Conservation (phyloP, 2,797 vertebrate genomes). For the Sebastes diaconus region DNA sequence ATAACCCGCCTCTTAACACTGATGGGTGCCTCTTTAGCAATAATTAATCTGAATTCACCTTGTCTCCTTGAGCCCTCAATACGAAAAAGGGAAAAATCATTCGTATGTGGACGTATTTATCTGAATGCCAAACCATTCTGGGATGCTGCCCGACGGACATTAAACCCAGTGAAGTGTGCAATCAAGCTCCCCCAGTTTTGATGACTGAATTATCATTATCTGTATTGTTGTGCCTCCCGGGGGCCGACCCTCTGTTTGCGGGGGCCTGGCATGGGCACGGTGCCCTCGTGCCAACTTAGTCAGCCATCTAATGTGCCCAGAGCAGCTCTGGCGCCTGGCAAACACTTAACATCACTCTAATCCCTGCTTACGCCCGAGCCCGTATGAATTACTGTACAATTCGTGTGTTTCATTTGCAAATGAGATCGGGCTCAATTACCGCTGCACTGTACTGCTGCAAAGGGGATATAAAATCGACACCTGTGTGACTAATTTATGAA, state of each 20-base stretch:
- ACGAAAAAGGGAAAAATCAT: background rate
- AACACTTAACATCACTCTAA: conserved; percentile 70
- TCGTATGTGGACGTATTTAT: conserved; percentile 11
- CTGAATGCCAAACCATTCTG: conserved; percentile 10
- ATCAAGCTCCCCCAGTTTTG: conserved; percentile 34
- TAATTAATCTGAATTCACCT: conserved; percentile 19
- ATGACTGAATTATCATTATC: conserved; percentile 61
- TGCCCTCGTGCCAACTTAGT: conserved; percentile 67
- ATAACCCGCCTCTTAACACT: background rate
- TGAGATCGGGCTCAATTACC: conserved; percentile 32
- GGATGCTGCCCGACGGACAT: conserved; percentile 19
- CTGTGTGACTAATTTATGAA: conserved; percentile 22
- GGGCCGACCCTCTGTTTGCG: conserved; percentile 26
- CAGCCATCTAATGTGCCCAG: conserved; percentile 67
- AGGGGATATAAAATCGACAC: conserved; percentile 30
- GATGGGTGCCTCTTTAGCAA: background rate
- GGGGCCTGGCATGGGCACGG: conserved; percentile 37
- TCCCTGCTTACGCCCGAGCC: conserved; percentile 42
- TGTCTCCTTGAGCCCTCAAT: background rate
- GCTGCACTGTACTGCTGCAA: background rate
- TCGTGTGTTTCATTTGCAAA: conserved; percentile 56
- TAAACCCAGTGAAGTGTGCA: conserved; percentile 44
- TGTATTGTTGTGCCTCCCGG: conserved; percentile 47
- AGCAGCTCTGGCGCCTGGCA: conserved; percentile 59
- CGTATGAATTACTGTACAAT: conserved; percentile 55